phyloP scores from a whole-genome alignment of 30 jellyfish, hydroid and myxozoan species.

The Morbakka virulenta region DNA sequence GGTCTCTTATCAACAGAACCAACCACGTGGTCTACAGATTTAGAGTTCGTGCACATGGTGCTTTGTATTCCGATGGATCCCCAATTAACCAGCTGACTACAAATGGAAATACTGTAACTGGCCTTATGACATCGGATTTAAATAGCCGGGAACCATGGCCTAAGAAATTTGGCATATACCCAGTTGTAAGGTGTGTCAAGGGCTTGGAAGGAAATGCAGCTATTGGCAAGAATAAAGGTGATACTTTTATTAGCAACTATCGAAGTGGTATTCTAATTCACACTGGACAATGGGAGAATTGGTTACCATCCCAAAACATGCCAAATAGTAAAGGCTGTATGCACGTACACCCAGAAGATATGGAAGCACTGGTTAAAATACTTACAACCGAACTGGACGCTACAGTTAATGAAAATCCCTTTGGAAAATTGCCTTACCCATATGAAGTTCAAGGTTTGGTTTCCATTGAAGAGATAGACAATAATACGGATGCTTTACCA shows the following conservation, averaged over 20 bases:
- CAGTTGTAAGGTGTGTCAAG: slow-evolving; percentile 72
- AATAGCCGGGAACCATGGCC: slow-evolving; percentile 66
- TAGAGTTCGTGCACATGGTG: slow-evolving; percentile 69
- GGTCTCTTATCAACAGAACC: slow-evolving; percentile 45
- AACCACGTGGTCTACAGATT: slow-evolving; percentile 47
- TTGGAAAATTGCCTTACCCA: slow-evolving; percentile 81
- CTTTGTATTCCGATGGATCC: slow-evolving; percentile 21
- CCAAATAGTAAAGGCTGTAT: slow-evolving; percentile 88
- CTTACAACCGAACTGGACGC: slow-evolving; percentile 48
- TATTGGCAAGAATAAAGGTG: slow-evolving; percentile 58
- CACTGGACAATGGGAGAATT: slow-evolving; percentile 77
- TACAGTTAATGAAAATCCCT: slow-evolving; percentile 63
- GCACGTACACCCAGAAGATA: slow-evolving; percentile 81
- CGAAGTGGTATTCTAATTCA: slow-evolving; percentile 75
- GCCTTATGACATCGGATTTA: slow-evolving; percentile 68
- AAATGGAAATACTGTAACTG: slow-evolving; percentile 85
- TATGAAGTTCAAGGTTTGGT: slow-evolving; percentile 73
- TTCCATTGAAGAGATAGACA: slow-evolving; percentile 72
- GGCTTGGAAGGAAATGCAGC: slow-evolving; percentile 81
- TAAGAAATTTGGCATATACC: slow-evolving; percentile 78
- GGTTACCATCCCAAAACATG: slow-evolving; percentile 75
- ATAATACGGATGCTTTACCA: too few relatives aligned
- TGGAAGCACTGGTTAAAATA: slow-evolving; percentile 44
- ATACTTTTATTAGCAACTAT: slow-evolving; percentile 66
- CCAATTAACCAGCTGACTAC: slow-evolving; percentile 71